phyloP scores from a whole-genome alignment of 2,797 vertebrate genomes.

The Liasis olivaceus region DNA sequence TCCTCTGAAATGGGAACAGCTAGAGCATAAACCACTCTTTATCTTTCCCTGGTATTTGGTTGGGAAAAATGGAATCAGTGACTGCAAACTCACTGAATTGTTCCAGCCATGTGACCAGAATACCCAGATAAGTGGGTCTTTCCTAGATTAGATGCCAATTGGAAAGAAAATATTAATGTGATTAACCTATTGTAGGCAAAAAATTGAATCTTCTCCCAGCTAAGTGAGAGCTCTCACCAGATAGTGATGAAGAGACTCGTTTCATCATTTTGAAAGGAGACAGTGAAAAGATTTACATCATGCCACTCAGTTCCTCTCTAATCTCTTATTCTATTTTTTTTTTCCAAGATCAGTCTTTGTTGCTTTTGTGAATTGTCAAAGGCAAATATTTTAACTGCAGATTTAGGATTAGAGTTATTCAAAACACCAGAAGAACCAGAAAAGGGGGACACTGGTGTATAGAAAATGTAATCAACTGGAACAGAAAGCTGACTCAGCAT shows the following conservation, averaged over 20 bases:
- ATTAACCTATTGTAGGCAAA: background rate
- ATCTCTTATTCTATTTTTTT: background rate
- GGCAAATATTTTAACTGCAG: slow-evolving; percentile 28
- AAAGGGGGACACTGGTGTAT: background rate
- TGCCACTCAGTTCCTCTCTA: background rate
- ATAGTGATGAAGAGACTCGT: background rate
- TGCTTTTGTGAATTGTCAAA: background rate
- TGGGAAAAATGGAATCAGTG: background rate
- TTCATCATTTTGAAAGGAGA: background rate
- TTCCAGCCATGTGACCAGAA: background rate
- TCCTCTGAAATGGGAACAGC: too few relatives aligned
- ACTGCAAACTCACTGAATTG: background rate
- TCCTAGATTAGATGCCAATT: background rate
- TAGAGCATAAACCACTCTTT: background rate
- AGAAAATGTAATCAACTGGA: slow-evolving; percentile 57
- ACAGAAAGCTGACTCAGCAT: slow-evolving; percentile 60
- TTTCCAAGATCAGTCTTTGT: background rate
- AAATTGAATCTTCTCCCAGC: background rate
- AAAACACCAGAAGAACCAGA: slow-evolving; percentile 48
- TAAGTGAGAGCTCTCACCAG: background rate
- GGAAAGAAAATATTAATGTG: background rate
- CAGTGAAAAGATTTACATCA: background rate
- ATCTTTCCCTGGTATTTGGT: background rate
- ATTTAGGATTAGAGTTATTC: slow-evolving; percentile 42
- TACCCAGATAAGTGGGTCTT: background rate